Conservation (phyloP, 2,888 invertebrate genomes). For the Sepiola atlantica region DNA sequence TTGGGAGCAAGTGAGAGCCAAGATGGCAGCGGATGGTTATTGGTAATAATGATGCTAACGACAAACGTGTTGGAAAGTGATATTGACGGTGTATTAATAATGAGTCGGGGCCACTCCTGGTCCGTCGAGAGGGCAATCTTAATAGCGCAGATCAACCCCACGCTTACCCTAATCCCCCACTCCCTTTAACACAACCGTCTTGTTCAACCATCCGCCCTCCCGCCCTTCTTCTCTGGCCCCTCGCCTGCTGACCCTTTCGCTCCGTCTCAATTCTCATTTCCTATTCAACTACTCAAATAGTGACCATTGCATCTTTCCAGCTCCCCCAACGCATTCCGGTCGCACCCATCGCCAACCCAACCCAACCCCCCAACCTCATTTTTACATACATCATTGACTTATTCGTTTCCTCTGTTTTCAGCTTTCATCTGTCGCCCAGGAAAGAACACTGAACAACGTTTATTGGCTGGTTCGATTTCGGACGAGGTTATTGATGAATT, state of each 20-base stretch:
- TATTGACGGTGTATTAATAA: neutral
- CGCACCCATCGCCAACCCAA: neutral
- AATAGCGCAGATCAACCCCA: neutral
- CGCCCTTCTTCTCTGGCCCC: neutral
- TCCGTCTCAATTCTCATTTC: neutral
- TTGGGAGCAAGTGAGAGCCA: neutral
- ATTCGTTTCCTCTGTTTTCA: neutral
- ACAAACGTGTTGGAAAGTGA: neutral
- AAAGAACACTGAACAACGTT: neutral
- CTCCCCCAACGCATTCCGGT: neutral
- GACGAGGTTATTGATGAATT: neutral
- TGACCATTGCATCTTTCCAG: neutral
- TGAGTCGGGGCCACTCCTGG: neutral
- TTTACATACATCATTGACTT: neutral
- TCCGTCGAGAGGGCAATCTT: neutral
- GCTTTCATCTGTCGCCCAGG: conserved; percentile 14
- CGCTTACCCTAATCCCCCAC: neutral
- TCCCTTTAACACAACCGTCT: neutral
- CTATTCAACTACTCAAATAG: neutral
- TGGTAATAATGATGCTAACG: neutral
- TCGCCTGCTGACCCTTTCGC: neutral
- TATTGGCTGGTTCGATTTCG: neutral
- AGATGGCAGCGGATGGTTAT: neutral
- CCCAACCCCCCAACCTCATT: neutral
- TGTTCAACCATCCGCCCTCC: neutral